Evolutionary conservation across 2,888 invertebrate genomes (phyloP).

Genomic region (Spodoptera exigua): DNA sequence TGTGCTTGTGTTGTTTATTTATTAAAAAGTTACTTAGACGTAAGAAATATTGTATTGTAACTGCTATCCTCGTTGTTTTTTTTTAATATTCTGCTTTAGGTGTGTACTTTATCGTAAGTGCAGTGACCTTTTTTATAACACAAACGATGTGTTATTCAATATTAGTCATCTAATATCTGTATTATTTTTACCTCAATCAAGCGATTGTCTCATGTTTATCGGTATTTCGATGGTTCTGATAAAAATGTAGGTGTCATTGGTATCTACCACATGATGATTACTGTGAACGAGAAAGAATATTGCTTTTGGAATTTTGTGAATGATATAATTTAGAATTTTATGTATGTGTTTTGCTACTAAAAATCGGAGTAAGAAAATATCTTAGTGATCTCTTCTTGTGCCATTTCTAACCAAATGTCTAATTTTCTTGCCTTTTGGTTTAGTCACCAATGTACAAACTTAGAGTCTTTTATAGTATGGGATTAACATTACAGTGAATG

Average conservation of each 20-base stretch:
- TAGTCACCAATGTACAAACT: no score
- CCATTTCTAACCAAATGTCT: no score
- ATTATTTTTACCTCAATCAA: conserved; percentile 6
- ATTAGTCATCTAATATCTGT: not conserved
- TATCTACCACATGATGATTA: not conserved
- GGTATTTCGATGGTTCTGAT: conserved; percentile 1
- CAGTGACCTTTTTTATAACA: not conserved
- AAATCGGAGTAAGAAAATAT: no score
- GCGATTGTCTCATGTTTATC: conserved; percentile 4
- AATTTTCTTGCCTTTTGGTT: no score
- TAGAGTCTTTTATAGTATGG: no score
- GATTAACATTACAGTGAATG: no score
- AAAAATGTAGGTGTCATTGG: not conserved
- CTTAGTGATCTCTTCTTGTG: no score
- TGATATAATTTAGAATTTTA: no score
- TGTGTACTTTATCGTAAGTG: not conserved
- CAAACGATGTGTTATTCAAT: conserved; percentile 6
- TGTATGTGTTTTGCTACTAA: no score
- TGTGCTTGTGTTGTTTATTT: not conserved
- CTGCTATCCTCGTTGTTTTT: not conserved
- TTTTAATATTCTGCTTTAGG: conserved; percentile 1
- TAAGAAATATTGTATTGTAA: conserved; percentile 1
- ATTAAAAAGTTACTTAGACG: not conserved
- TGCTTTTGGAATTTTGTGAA: conserved; percentile 6
- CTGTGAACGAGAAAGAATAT: conserved; percentile 4